These are phyloP conservation scores for Charadrius vociferus DNA, from an alignment of 2,113 vertebrate species.

Conservation along the genomic window DNA sequence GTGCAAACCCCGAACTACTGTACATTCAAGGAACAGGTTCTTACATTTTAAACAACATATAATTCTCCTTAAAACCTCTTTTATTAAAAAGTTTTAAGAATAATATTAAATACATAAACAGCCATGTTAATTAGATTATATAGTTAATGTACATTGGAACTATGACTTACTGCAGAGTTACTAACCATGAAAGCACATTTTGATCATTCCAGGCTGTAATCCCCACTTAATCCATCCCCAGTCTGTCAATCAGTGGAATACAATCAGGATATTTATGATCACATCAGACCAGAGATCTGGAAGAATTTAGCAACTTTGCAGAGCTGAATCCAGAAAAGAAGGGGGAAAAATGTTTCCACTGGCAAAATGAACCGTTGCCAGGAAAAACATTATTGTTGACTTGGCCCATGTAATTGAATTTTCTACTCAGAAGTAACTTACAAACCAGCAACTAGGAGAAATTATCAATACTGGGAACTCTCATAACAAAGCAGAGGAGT, in stretches of 20 bases:
- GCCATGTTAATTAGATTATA: slow-evolving; percentile 76
- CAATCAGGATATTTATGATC: slow-evolving; percentile 78
- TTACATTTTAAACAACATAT: slow-evolving; percentile 56
- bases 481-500: slow-evolving; percentile 46
- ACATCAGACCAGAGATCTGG: slow-evolving; percentile 73
- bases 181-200: slow-evolving; percentile 73
- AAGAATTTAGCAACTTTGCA: slow-evolving; percentile 76
- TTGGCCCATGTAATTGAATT: slow-evolving; percentile 71
- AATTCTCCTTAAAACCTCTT: slow-evolving; percentile 69
- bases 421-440: slow-evolving; percentile 68
- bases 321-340: slow-evolving; percentile 65
- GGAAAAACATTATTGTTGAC: slow-evolving; percentile 74
- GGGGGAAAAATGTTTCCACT: slow-evolving; percentile 52
- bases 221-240: slow-evolving; percentile 72
- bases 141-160: slow-evolving; percentile 71
- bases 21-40: slow-evolving; percentile 31
- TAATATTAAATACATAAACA: slow-evolving; percentile 74
- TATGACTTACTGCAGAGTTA: slow-evolving; percentile 67
- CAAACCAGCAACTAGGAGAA: slow-evolving; percentile 64
- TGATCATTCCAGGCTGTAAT: slow-evolving; percentile 74
- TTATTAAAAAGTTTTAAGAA: slow-evolving; percentile 71
- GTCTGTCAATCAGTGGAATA: slow-evolving; percentile 76
- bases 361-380: slow-evolving; percentile 67
- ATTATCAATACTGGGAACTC: slow-evolving; percentile 62
- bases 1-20: slow-evolving; percentile 1